phyloP scores from a whole-genome alignment of 2,888 invertebrate species.

The Deilephila porcellus region DNA sequence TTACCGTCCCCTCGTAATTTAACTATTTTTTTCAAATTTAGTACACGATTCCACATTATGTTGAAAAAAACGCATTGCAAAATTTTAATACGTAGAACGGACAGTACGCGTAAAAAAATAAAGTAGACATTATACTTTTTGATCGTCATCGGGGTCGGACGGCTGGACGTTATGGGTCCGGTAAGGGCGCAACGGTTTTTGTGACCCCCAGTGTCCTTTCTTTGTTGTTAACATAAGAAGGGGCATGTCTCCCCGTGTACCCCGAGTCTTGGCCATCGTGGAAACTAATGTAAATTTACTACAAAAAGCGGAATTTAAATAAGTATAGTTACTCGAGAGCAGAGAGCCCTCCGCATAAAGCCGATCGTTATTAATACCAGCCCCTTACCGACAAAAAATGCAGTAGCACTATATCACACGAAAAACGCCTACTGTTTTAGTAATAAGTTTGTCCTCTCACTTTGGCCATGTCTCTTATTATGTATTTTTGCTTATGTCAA shows the following conservation, averaged over 20 bases:
- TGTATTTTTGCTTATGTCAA: too few relatives aligned
- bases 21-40: conserved; percentile 74
- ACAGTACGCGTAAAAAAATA: conserved; percentile 70
- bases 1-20: conserved; percentile 82
- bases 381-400: conserved; percentile 65
- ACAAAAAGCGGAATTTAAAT: conserved; percentile 84
- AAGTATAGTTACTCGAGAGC: conserved; percentile 72
- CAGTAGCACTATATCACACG: conserved; percentile 32
- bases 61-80: conserved; percentile 66
- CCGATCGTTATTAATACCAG: conserved; percentile 74
- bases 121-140: conserved; percentile 63
- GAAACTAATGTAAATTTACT: conserved; percentile 82
- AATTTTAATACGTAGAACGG: conserved; percentile 73
- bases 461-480: neutral
- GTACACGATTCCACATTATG: conserved; percentile 69
- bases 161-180: conserved; percentile 80
- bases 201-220: conserved; percentile 80
- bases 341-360: conserved; percentile 74
- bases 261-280: conserved; percentile 74
- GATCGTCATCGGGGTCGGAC: conserved; percentile 68
- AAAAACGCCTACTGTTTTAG: conserved; percentile 27
- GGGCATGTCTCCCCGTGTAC: conserved; percentile 72
- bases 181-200: conserved; percentile 82
- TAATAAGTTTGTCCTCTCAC: conserved; percentile 11
- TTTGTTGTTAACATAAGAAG: conserved; percentile 67